These are phyloP conservation scores for Mythimna albipuncta DNA, from an alignment of 2,888 invertebrate genomes.

Conservation along the genomic window DNA sequence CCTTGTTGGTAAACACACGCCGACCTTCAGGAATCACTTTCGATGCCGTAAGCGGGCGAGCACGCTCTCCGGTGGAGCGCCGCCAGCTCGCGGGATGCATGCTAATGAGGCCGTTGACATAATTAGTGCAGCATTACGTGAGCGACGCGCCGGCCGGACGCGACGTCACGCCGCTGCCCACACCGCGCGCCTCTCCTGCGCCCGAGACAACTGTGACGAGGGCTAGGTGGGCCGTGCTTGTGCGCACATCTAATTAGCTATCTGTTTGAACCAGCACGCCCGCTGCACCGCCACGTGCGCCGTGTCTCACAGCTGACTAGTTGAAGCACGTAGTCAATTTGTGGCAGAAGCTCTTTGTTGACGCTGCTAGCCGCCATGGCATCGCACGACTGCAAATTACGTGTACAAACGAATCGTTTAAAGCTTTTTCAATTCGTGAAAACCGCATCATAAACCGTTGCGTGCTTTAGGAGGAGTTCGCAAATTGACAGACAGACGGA, in stretches of 20 bases:
- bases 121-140: constrained; percentile 58
- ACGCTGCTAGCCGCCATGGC: not conserved
- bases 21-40: constrained; percentile 71
- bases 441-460: too few species aligned
- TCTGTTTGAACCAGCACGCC: not conserved
- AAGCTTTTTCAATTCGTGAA: too few species aligned
- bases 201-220: not conserved
- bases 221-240: not conserved
- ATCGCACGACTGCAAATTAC: too few species aligned
- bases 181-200: not conserved
- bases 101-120: constrained; percentile 64
- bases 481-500: too few species aligned
- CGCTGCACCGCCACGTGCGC: not conserved
- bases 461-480: too few species aligned
- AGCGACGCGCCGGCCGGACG: constrained; percentile 4
- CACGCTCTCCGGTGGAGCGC: too few species aligned
- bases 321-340: too few species aligned
- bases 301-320: not conserved
- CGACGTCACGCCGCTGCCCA: constrained; percentile 1
- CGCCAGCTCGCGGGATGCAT: constrained; percentile 58
- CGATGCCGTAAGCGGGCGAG: constrained; percentile 57
- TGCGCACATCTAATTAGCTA: constrained; percentile 1
- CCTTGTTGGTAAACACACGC: constrained; percentile 62
- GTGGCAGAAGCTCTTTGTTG: not conserved
- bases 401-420: too few species aligned